Percentiles rank a stretch among this genome's conserved stretches.
phyloP scores from a whole-genome alignment of 2,113 vertebrate species.

The Nyctibius bracteatus region DNA sequence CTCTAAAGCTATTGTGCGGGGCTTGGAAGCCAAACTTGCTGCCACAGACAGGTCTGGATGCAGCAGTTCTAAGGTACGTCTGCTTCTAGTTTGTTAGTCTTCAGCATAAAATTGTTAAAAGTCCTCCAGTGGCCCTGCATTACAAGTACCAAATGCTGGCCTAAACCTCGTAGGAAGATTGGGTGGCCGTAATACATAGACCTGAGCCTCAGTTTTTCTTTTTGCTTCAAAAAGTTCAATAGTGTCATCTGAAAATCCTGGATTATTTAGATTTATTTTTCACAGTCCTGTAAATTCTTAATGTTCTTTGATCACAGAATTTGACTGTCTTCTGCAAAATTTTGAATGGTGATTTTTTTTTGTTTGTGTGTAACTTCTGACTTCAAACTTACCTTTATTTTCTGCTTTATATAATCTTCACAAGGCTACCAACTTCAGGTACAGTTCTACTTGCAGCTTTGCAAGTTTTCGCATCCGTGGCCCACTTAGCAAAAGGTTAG shows the following conservation, averaged over 20 bases:
- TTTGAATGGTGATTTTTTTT: not conserved
- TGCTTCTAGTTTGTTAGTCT: not conserved
- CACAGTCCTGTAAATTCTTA: not conserved
- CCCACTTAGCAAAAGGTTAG: not conserved
- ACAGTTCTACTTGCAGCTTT: too few relatives aligned
- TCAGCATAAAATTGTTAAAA: too few relatives aligned
- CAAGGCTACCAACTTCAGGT: too few relatives aligned
- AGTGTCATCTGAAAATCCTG: not conserved
- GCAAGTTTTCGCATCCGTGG: not conserved
- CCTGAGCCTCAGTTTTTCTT: not conserved
- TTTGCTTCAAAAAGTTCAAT: not conserved
- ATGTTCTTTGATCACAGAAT: not conserved
- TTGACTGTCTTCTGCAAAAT: not conserved
- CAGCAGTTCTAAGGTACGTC: not conserved
- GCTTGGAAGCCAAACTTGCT: not conserved
- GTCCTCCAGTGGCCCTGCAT: fast-evolving
- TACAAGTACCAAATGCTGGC: not conserved
- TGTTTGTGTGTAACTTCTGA: too few relatives aligned
- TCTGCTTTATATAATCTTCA: not conserved
- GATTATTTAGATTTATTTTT: not conserved
- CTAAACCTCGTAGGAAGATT: not conserved
- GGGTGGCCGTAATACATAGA: not conserved
- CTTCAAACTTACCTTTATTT: not conserved
- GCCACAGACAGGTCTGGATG: not conserved
- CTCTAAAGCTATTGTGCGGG: not conserved